Base-by-base conservation (phyloP, 2,888 invertebrate species). In the Arrhopalites spinosus region DNA sequence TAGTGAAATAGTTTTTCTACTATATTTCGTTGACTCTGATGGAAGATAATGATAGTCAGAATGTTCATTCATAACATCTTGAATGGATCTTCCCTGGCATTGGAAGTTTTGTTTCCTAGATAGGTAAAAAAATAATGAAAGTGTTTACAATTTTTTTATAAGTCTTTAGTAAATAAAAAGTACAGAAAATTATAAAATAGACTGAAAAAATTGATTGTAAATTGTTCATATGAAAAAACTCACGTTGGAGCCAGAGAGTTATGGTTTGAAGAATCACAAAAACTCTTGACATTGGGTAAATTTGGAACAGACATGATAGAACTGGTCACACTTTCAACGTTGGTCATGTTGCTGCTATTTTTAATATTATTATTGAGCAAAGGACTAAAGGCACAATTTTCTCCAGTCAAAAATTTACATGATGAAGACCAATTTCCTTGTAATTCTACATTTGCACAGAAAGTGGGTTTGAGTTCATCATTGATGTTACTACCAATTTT, bases 61-160 rank as follows among this genome's bases (percentile, higher is more conserved):
- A 83, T 89, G 89, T 76, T 86, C 85, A 30, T 87, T 84, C 74
- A 90, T 89, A 25, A 90, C 88, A 77, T 90, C 89, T 83, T 89
- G 86, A 1, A 89, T 88, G 82, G 89, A 89, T 63, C 87, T 86
- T 30, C 89, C 86, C 74, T 88, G 86, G 83, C 91, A 91, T 27
- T 90, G 85, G 45, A 88, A 86, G 84, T 90, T 91, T 78, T 91
- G 91, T 84, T 90, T 90, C 27, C n/a, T n/a, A n/a, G n/a, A n/a
- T n/a, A n/a, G n/a, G n/a, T n/a, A n/a, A n/a, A n/a, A n/a, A n/a
- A n/a, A n/a, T n/a, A n/a, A n/a, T n/a, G n/a, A n/a, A n/a, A n/a
- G n/a, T n/a, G n/a, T n/a, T n/a, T n/a, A n/a, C n/a, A n/a, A n/a
- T n/a, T n/a, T n/a, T n/a, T n/a, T n/a, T n/a, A n/a, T n/a, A n/a